A percentile compares a stretch with the other conserved stretches of the same genome.
Evolutionary conservation across 2,113 vertebrate genomes (phyloP).

Genomic region (Notothenia rossii): DNA sequence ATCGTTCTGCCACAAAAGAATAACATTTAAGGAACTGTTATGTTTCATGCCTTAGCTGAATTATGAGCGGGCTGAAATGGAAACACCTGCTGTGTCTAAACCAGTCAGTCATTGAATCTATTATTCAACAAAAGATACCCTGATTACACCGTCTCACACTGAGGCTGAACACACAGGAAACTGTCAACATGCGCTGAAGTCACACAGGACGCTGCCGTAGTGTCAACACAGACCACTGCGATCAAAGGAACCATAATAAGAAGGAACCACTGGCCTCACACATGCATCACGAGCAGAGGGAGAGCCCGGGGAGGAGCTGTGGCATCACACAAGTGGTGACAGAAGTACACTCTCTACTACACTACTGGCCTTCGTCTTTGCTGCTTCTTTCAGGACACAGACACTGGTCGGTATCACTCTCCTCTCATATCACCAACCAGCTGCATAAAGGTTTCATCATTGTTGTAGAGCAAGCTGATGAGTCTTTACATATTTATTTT

Average conservation of each 20-base stretch:
- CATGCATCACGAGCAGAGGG: background rate
- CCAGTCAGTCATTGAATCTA: conserved; percentile 58
- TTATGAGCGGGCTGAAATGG: conserved; percentile 56
- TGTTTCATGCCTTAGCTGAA: conserved; percentile 40
- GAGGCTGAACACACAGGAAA: conserved; percentile 43
- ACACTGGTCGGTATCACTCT: background rate
- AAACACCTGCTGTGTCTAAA: conserved; percentile 55
- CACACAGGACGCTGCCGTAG: conserved; percentile 50
- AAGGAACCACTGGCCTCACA: conserved; percentile 20
- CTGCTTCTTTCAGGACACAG: background rate
- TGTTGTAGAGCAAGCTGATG: background rate
- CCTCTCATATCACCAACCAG: background rate
- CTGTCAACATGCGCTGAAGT: conserved; percentile 45
- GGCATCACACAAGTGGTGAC: conserved; percentile 23
- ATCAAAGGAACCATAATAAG: conserved; percentile 50
- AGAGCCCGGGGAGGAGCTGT: background rate
- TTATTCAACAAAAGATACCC: conserved; percentile 50
- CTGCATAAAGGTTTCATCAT: background rate
- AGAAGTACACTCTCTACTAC: conserved; percentile 1
- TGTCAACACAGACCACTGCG: conserved; percentile 40
- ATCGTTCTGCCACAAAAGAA: conserved; percentile 49
- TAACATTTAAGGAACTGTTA: conserved; percentile 51
- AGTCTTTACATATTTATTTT: background rate
- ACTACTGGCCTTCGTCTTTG: background rate
- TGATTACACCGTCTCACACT: conserved; percentile 62